Conservation (phyloP, 2,888 invertebrate species). For the Bugulina stolonifera region DNA sequence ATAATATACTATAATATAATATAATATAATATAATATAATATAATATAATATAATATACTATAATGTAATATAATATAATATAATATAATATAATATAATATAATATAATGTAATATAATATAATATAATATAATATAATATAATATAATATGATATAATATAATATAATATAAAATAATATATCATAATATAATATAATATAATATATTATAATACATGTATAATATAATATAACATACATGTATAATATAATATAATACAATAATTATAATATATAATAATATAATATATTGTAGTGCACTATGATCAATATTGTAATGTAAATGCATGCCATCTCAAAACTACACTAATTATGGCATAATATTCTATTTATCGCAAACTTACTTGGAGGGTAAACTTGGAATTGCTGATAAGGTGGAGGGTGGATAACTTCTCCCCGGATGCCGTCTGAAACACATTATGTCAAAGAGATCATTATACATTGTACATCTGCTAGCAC, state of each 20-base stretch:
- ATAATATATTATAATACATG: neutral
- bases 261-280: neutral
- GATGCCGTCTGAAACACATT: no score
- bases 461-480: no score
- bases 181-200: neutral
- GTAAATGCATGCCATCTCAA: no score
- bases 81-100: neutral
- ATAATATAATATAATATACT: neutral
- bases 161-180: neutral
- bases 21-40: neutral
- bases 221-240: neutral
- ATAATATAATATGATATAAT: neutral
- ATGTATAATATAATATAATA: neutral
- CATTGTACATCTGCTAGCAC: no score
- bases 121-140: neutral
- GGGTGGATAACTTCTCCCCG: no score
- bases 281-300: neutral
- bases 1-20: no score
- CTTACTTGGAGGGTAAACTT: no score
- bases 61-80: neutral
- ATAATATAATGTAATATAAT: neutral
- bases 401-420: no score
- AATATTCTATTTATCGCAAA: neutral
- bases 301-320: neutral
- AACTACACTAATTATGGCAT: neutral